phyloP scores from a whole-genome alignment of 2,113 vertebrate species.

The Daubentonia madagascariensis region DNA sequence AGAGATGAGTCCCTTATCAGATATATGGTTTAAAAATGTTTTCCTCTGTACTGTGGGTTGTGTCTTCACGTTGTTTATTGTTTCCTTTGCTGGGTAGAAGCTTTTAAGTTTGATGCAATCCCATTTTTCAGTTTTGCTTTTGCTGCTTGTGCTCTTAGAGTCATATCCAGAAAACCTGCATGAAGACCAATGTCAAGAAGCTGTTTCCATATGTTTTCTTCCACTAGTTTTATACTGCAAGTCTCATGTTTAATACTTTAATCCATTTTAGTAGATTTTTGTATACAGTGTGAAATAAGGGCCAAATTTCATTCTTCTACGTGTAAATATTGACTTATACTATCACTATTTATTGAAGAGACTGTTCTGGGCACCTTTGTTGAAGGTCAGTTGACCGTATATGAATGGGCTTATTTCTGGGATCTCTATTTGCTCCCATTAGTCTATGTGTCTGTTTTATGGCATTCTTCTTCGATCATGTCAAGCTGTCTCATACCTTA shows the following conservation, averaged over 20 bases:
- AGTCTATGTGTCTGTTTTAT: not conserved
- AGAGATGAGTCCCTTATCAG: not conserved
- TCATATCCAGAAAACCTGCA: not conserved
- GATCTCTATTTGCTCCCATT: not conserved
- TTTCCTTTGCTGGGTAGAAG: not conserved
- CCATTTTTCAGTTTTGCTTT: not conserved
- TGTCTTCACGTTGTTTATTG: not conserved
- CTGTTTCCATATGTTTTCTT: not conserved
- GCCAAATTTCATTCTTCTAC: not conserved
- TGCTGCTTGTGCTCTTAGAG: not conserved
- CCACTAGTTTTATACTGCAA: not conserved
- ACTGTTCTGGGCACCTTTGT: not conserved
- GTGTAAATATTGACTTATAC: not conserved
- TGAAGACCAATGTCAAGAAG: not conserved
- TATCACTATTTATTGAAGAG: not conserved
- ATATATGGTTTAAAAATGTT: not conserved
- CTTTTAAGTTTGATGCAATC: not conserved
- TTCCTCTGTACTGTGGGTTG: not conserved
- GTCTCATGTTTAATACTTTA: not conserved
- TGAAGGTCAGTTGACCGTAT: not conserved
- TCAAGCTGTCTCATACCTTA: not conserved
- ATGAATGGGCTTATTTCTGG: accelerated
- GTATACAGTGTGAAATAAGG: not conserved
- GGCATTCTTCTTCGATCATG: not conserved
- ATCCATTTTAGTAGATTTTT: not conserved